Evolutionary conservation across 2,888 invertebrate species (phyloP), one percentile per base, ranked within the genome.

Genomic region (Slavum lentiscoides): DNA sequence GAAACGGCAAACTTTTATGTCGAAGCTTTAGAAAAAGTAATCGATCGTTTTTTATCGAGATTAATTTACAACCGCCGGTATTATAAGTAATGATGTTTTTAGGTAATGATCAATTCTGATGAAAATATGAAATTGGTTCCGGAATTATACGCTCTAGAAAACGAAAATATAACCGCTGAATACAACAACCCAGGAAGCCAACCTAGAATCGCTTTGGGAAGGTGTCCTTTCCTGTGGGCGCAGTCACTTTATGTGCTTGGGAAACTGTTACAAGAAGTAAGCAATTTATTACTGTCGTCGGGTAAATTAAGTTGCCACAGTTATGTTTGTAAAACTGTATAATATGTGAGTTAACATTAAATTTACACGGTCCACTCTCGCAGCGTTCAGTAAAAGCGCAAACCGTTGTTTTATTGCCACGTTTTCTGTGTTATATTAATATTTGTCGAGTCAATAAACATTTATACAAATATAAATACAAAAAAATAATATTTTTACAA

Each of bases 171-270:
- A 9, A 90, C 92, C 73, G 91, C 91, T n/a, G 98, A 99, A 87
- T 93, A 95, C 85, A 89, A 90, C 84, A 91, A 93, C 69, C 98
- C 98, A 0, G 96, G 97, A n/a, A 95, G 94, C 84, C 96, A 97
- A 86, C 89, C 90, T 70, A 89, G 98, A 83, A 90, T 94, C 85
- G 92, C 95, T 4, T 89, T 94, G 64, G 98, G 98, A 1, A 91
- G 96, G 84, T 91, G 94, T 85, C 98, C 99, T 0, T 98, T 98
- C 87, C 91, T 98, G 87, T 99, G 99, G 99, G 98, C 95, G 0
- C 99, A 99, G 86, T 97, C 98, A 2, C 89, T 99, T 74, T 99
- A 97, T 86, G 96, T 99, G 85, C 89, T 99, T 82, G 96, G 96
- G 77, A 94, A 95, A 87, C 89, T 99, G 74, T 88, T 99, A 37